Base-by-base conservation (phyloP, 2,113 vertebrate species). In the Suricata suricatta region DNA sequence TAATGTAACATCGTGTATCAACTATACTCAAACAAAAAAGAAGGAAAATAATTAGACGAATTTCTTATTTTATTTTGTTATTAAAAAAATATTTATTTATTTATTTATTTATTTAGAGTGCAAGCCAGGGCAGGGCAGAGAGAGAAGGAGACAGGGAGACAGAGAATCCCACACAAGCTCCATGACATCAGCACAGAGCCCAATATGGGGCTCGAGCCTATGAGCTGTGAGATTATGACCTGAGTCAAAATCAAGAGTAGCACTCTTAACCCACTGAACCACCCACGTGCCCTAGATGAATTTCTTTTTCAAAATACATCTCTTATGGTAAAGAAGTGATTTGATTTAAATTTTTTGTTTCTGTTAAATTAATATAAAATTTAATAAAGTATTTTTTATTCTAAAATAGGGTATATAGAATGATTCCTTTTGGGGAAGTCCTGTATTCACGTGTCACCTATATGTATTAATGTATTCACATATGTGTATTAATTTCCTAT, bases 311-410 rank as follows among this genome's bases (percentile, higher is more conserved):
- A 57, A 69, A 84, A n/a, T 44, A 83, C 1, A 60, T 57, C 17
- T 88, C 8, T 88, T 82, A 64, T 19, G 3, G 33, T 68, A 63
- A 71, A 90, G 35, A 85, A 96, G 33, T 77, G 5, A 23, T 90
- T 90, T 3, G 17, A 69, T 82, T 88, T 93, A 83, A 69, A 81
- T 47, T 93, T 94, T 86, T 86, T 33, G 19, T 38, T 69, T 92
- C 29, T 87, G 57, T 72, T 66, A 87, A 66, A 89, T 68, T 77
- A 33, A 74, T 60, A 47, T 88, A 81, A 88, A 83, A 90, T 90
- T 64, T 95, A 64, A 82, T 60, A 21, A 83, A 71, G 5, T 38
- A n/a, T 16, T 66, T 95, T 93, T 88, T 47, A 71, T 77, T 94
- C 41, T 84, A 64, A 96, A 95, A 76, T 89, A 11, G 50, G 15